Evolutionary conservation across 1,140 invertebrate genomes (phyloP).

Genomic region (Scaptomyza montana): DNA sequence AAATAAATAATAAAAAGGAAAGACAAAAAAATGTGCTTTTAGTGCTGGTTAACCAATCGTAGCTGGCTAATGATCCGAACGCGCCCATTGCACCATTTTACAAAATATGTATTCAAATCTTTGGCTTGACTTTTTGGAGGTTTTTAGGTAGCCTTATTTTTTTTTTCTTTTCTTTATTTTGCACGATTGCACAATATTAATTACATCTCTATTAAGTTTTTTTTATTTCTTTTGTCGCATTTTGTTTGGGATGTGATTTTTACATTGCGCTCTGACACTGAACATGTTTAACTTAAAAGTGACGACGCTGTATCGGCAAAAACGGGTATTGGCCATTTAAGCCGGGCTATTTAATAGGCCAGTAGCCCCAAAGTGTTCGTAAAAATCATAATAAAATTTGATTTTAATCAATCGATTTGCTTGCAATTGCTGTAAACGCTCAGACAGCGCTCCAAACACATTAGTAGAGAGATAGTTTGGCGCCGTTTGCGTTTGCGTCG

Average conservation of each 20-base stretch:
- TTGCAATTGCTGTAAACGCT: constrained; percentile 61
- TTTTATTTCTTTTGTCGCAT: constrained; percentile 25
- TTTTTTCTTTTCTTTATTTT: constrained; percentile 41
- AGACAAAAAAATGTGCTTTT: constrained; percentile 35
- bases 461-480: constrained; percentile 49
- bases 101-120: constrained; percentile 74
- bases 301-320: constrained; percentile 16
- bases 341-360: constrained; percentile 56
- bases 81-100: constrained; percentile 66
- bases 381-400: constrained; percentile 63
- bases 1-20: constrained; percentile 10
- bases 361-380: constrained; percentile 52
- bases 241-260: constrained; percentile 16
- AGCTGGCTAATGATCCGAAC: constrained; percentile 64
- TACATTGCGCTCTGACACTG: constrained; percentile 65
- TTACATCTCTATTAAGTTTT: constrained; percentile 62
- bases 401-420: constrained; percentile 77
- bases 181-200: constrained; percentile 62
- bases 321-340: background rate
- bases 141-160: constrained; percentile 27
- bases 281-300: constrained; percentile 44
- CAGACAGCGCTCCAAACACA: constrained; percentile 27
- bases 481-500: too few species aligned
- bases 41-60: constrained; percentile 58
- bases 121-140: constrained; percentile 37